Percentiles rank a stretch among this genome's conserved stretches.
phyloP scores from a whole-genome alignment of 1,140 invertebrate species.

The Pollicipes pollicipes region DNA sequence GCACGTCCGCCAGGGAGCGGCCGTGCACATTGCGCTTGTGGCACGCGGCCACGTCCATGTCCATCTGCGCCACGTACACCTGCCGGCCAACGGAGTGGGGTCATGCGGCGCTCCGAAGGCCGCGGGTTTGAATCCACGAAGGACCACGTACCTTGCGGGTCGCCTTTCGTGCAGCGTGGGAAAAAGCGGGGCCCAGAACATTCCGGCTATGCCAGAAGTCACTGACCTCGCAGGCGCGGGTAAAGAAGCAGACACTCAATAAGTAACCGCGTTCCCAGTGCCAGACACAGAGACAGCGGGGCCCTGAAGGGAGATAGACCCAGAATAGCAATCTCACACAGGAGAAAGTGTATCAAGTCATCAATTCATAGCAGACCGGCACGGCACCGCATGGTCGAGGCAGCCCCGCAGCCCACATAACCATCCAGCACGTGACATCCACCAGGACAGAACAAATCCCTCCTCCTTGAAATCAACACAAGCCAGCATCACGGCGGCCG shows the following conservation, averaged over 20 bases:
- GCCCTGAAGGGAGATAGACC: too few relatives aligned
- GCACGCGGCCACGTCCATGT: constrained; percentile 56
- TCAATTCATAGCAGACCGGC: too few relatives aligned
- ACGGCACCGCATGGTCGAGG: background rate
- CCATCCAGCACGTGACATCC: background rate
- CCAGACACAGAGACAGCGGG: too few relatives aligned
- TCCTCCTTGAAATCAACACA: background rate
- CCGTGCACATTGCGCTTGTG: constrained; percentile 67
- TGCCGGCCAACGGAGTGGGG: constrained; percentile 22
- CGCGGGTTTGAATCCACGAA: too few relatives aligned
- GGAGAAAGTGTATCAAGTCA: too few relatives aligned
- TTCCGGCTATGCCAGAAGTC: too few relatives aligned
- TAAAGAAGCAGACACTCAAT: constrained; percentile 18
- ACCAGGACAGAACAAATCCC: constrained; percentile 1
- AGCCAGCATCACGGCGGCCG: constrained; percentile 17
- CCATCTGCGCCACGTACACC: constrained; percentile 76
- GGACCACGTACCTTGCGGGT: too few relatives aligned
- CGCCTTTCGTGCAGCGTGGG: too few relatives aligned
- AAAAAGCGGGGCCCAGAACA: too few relatives aligned
- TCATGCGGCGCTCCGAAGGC: too few relatives aligned
- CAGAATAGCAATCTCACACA: too few relatives aligned
- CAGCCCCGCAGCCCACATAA: background rate
- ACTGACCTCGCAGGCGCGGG: constrained; percentile 68
- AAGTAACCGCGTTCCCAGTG: too few relatives aligned
- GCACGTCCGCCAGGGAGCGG: constrained; percentile 56